Evolutionary conservation across 2,888 invertebrate species (phyloP), one percentile per base, ranked within the genome.

Genomic region (Ecliptopera silaceata): DNA sequence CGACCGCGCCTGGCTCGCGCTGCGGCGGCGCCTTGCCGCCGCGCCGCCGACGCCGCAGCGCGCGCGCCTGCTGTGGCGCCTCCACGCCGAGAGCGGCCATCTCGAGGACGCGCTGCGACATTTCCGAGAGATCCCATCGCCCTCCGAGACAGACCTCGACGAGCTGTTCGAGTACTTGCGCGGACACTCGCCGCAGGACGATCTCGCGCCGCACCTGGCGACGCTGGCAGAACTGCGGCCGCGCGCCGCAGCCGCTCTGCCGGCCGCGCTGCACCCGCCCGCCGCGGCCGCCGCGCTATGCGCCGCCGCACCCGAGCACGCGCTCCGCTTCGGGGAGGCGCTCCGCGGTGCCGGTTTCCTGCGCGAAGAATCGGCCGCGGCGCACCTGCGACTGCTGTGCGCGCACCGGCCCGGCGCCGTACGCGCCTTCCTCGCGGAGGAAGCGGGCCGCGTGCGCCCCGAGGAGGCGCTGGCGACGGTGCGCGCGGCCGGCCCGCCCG

Each of bases 131-230:
- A 82, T 89, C 51, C 64, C 65, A 4, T 31, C 66, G n/a, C 84
- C 82, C 0, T 84, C 86, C 12, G 63, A 66, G 11, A 44, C 65
- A 1, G 90, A 90, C 60, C 54, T 84, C 26, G 84, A 88, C 56
- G 88, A 90, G 66, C 70, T 90, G 2, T 86, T 88, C 63, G 84
- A 86, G 34, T 86, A 81, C 52, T 67, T 88, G 31, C 75, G 75
- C 32, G 64, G 75, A 1, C 69, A 74, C 41, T 68, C 6, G 78
- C 77, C 13, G 66, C 62, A 1, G 11, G 46, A 31, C 22, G 39
- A 38, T 70, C 58, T 1, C 70, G 58, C 42, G 59, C 47, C 13
- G 64, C 69, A 6, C 11, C 70, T 75, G 44, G 68, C 75, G 1
- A 61, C 77, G 31, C 72, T 87, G 2, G 59, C 77, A 5, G 61